phyloP scores from a whole-genome alignment of 2,113 vertebrate genomes.

The Ailuropoda melanoleuca region DNA sequence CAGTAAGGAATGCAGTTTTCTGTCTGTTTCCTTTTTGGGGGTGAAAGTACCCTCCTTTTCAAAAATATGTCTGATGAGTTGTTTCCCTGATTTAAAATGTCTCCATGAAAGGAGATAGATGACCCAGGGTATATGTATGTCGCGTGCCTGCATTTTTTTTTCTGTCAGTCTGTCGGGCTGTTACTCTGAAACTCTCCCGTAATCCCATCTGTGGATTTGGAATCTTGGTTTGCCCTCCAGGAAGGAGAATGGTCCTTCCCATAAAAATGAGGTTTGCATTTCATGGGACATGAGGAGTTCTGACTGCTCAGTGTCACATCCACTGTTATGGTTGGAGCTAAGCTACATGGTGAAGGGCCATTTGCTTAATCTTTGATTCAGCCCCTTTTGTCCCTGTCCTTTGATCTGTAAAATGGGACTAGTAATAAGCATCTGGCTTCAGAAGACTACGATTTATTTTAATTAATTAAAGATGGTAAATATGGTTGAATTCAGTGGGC shows the following conservation, averaged over 20 bases:
- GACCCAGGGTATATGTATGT: background rate
- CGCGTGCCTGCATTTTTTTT: background rate
- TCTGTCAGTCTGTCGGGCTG: background rate
- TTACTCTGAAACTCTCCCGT: background rate
- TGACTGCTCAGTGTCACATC: background rate
- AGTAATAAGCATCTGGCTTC: background rate
- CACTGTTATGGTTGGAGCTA: background rate
- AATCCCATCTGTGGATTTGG: background rate
- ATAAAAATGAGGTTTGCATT: background rate
- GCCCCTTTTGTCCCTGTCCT: background rate
- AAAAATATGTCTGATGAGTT: slow-evolving; percentile 43
- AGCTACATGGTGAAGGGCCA: background rate
- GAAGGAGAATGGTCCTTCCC: background rate
- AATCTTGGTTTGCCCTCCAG: slow-evolving; percentile 5
- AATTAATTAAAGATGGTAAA: slow-evolving; percentile 4
- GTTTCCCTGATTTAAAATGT: slow-evolving; percentile 21
- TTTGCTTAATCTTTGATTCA: slow-evolving; percentile 14
- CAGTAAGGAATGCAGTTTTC: slow-evolving; percentile 28
- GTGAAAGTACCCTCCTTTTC: slow-evolving; percentile 41
- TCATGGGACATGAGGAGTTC: background rate
- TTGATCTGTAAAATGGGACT: slow-evolving; percentile 48
- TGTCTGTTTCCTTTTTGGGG: slow-evolving; percentile 33
- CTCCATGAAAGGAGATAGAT: slow-evolving; percentile 41
- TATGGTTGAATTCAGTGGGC: background rate
- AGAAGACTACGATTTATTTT: background rate